phyloP scores from a whole-genome alignment of 2,797 vertebrate species.

The Erpetoichthys calabaricus region DNA sequence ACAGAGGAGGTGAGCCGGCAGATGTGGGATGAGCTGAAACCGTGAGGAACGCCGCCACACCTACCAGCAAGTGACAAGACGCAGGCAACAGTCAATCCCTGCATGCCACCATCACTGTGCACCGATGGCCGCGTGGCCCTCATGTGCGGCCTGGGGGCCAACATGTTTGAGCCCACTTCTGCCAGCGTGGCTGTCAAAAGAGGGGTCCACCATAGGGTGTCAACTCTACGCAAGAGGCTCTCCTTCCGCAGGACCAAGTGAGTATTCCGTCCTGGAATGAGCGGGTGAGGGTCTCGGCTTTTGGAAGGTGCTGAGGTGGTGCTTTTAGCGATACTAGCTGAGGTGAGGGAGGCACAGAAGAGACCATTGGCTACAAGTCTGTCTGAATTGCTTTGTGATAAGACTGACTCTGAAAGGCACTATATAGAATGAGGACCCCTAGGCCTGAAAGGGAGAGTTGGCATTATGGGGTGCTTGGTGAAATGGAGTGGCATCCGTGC shows the following conservation, averaged over 20 bases:
- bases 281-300: too few species aligned
- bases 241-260: conserved; percentile 31
- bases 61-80: background rate
- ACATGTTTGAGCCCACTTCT: conserved; percentile 13
- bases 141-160: background rate
- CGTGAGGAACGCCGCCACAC: background rate
- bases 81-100: too few species aligned
- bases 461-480: too few species aligned
- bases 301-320: rapidly evolving
- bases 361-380: background rate
- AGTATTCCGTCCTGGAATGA: conserved; percentile 15
- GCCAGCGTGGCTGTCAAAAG: conserved; percentile 25
- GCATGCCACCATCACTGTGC: background rate
- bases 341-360: background rate
- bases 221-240: conserved; percentile 40
- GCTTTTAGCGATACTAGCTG: too few species aligned
- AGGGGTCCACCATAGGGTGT: conserved; percentile 25
- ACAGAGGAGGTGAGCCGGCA: background rate
- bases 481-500: too few species aligned
- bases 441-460: too few species aligned
- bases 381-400: too few species aligned
- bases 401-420: too few species aligned
- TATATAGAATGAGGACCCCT: too few species aligned
- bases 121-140: background rate
- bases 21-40: background rate